Percentiles rank a stretch among this genome's conserved stretches.
These are phyloP conservation scores for Microcebus jonahi DNA, from an alignment of 2,113 vertebrate species.

Conservation along the genomic window DNA sequence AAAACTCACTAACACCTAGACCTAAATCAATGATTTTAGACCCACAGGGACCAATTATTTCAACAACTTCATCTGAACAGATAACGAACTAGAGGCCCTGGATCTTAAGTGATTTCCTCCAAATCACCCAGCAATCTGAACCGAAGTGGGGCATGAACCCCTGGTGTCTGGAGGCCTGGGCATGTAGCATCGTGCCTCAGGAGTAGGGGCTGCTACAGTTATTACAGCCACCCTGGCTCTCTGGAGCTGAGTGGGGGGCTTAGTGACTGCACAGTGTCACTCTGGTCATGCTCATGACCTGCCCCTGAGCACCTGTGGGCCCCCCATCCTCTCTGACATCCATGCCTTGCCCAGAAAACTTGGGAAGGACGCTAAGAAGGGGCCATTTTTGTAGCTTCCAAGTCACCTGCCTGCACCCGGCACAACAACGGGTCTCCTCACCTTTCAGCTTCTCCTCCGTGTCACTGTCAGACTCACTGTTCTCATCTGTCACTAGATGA, in stretches of 20 bases:
- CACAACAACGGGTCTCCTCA: constrained; percentile 77
- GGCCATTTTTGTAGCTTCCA: fast-evolving
- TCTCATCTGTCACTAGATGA: constrained; percentile 93
- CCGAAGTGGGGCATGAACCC: background rate
- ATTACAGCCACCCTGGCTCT: background rate
- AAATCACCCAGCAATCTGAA: background rate
- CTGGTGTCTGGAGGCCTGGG: background rate
- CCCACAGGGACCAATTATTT: background rate
- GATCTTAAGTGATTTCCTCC: background rate
- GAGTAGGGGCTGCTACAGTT: background rate
- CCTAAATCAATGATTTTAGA: background rate
- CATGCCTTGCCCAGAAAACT: background rate
- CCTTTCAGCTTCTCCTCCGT: constrained; percentile 97
- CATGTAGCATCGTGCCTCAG: background rate
- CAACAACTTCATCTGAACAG: background rate
- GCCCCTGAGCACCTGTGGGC: background rate
- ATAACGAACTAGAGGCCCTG: background rate
- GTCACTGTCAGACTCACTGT: constrained; percentile 98
- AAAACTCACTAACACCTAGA: background rate
- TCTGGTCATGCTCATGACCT: background rate
- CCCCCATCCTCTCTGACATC: background rate
- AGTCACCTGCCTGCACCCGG: fast-evolving
- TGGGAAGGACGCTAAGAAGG: fast-evolving
- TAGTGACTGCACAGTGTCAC: fast-evolving
- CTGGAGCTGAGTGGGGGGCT: background rate